Evolutionary conservation across 2,888 invertebrate genomes (phyloP).

Genomic region (Drosophila mimica): DNA sequence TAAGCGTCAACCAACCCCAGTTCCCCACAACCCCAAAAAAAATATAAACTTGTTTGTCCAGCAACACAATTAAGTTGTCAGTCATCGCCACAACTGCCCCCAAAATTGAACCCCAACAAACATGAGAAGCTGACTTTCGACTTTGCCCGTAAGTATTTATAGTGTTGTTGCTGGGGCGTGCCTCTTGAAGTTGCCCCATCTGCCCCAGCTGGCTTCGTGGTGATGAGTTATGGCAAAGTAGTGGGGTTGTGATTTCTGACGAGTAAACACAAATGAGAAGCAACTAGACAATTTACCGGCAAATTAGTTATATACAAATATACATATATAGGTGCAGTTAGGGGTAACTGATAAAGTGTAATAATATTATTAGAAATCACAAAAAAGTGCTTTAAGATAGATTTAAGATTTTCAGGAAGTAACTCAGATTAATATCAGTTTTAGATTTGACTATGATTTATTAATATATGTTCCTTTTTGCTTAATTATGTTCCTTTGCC

Average conservation of each 20-base stretch:
- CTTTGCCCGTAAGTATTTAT: slow-evolving; percentile 41
- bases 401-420: neutral
- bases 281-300: neutral
- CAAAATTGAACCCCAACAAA: slow-evolving; percentile 13
- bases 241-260: slow-evolving; percentile 22
- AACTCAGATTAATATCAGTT: neutral
- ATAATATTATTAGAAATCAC: neutral
- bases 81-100: slow-evolving; percentile 53
- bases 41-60: slow-evolving; percentile 67
- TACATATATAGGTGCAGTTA: neutral
- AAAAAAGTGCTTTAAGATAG: neutral
- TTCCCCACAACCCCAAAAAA: slow-evolving; percentile 8
- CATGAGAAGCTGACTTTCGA: slow-evolving; percentile 43
- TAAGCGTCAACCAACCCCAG: slow-evolving; percentile 5
- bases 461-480: neutral
- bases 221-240: slow-evolving; percentile 26
- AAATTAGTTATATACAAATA: neutral
- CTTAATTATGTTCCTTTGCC: neutral
- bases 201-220: neutral
- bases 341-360: neutral
- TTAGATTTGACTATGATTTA: neutral
- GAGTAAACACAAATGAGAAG: slow-evolving; percentile 15
- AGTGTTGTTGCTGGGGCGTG: slow-evolving; percentile 17
- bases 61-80: slow-evolving; percentile 75
- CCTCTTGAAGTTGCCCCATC: slow-evolving; percentile 1